Percentiles rank a stretch among this genome's conserved stretches.
Evolutionary conservation across 2,888 invertebrate species (phyloP).

Genomic region (Odontomyia ornata): DNA sequence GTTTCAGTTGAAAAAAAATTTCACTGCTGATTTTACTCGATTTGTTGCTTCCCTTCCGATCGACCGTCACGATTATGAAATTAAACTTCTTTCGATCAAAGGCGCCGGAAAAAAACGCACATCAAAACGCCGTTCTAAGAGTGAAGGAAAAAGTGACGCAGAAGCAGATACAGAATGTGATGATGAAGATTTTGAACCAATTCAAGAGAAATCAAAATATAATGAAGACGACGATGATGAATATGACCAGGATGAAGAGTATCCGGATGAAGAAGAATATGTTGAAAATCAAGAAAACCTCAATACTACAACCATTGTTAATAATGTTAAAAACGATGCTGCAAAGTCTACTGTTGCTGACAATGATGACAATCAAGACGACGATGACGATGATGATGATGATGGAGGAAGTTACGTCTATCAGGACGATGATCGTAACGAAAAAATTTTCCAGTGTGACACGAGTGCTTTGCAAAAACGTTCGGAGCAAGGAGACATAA

Average conservation of each 20-base stretch:
- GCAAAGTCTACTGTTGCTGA: no score
- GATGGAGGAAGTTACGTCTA: neutral
- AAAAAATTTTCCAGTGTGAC: conserved; percentile 1
- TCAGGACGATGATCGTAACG: neutral
- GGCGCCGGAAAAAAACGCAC: neutral
- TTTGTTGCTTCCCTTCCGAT: conserved; percentile 4
- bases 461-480: neutral
- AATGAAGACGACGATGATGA: no score
- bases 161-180: neutral
- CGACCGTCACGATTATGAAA: conserved; percentile 1
- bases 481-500: neutral
- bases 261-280: no score
- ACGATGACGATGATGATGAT: neutral
- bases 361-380: neutral
- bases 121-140: no score
- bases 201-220: no score
- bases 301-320: no score
- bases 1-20: conserved; percentile 7
- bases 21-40: neutral
- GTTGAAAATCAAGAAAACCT: no score
- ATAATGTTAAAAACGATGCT: no score
- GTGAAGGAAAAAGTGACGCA: neutral
- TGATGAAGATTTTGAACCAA: no score
- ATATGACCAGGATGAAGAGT: no score
- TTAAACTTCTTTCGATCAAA: neutral